phyloP scores from a whole-genome alignment of 2,797 vertebrate genomes.

The Ctenopoma multispine region DNA sequence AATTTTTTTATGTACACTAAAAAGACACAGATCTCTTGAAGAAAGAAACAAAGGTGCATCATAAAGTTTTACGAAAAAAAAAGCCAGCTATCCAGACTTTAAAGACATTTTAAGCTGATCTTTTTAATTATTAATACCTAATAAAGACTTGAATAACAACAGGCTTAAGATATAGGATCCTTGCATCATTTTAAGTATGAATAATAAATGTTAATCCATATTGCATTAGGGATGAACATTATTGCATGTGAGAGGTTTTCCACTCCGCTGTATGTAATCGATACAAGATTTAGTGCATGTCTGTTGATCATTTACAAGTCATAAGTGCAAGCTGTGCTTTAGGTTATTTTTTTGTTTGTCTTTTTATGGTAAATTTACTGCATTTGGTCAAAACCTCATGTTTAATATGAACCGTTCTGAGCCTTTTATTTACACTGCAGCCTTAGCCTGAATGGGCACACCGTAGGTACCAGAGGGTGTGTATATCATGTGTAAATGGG shows the following conservation, averaged over 20 bases:
- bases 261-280: background rate
- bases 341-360: background rate
- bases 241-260: conserved; percentile 26
- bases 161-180: background rate
- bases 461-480: background rate
- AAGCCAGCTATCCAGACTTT: background rate
- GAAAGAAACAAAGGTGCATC: no score
- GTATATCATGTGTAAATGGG: conserved; percentile 11
- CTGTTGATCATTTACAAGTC: background rate
- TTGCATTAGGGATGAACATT: conserved; percentile 1
- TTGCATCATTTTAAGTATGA: conserved; percentile 39
- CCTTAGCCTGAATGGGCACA: conserved; percentile 26
- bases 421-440: conserved; percentile 27
- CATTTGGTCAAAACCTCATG: background rate
- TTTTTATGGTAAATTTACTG: background rate
- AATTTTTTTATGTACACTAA: no score
- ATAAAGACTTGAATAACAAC: background rate
- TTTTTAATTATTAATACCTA: conserved; percentile 7
- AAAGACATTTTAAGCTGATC: background rate
- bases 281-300: background rate
- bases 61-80: background rate
- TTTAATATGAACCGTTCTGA: conserved; percentile 1
- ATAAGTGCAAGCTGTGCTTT: background rate
- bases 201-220: conserved; percentile 28
- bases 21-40: no score